A percentile compares a stretch with the other conserved stretches of the same genome.
These are phyloP conservation scores for Cotesia chilonis DNA, from an alignment of 1,140 invertebrate species.

Conservation along the genomic window DNA sequence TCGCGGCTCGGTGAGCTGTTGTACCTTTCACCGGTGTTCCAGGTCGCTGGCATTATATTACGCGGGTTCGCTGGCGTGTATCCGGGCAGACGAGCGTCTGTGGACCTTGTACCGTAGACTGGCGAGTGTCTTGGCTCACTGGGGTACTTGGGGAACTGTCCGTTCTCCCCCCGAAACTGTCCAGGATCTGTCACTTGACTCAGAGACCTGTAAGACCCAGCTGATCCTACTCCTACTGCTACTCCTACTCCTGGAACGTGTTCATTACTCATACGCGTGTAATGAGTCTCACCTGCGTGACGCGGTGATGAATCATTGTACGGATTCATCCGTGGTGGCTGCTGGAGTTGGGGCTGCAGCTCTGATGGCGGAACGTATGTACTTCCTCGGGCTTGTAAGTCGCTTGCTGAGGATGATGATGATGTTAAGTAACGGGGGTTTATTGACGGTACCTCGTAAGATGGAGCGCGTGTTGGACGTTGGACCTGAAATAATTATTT, in stretches of 20 bases:
- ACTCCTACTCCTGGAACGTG: neutral
- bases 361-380: conserved; percentile 64
- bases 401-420: conserved; percentile 37
- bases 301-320: conserved; percentile 53
- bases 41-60: conserved; percentile 30
- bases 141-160: conserved; percentile 46
- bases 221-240: neutral
- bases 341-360: conserved; percentile 47
- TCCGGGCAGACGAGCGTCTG: conserved; percentile 44
- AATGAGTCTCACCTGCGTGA: conserved; percentile 51
- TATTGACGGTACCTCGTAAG: conserved; percentile 19
- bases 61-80: conserved; percentile 49
- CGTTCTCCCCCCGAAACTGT: conserved; percentile 36
- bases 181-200: conserved; percentile 47
- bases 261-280: conserved; percentile 48
- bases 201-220: neutral
- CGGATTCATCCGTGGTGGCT: conserved; percentile 45
- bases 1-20: conserved; percentile 49
- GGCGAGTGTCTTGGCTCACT: conserved; percentile 50
- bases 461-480: conserved; percentile 43
- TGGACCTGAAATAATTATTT: conserved; percentile 45
- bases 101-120: conserved; percentile 47
- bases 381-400: conserved; percentile 52
- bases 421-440: conserved; percentile 51
- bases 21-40: conserved; percentile 49